These are phyloP conservation scores for Bambusicola thoracicus DNA, from an alignment of 2,113 vertebrate species.

Conservation along the genomic window DNA sequence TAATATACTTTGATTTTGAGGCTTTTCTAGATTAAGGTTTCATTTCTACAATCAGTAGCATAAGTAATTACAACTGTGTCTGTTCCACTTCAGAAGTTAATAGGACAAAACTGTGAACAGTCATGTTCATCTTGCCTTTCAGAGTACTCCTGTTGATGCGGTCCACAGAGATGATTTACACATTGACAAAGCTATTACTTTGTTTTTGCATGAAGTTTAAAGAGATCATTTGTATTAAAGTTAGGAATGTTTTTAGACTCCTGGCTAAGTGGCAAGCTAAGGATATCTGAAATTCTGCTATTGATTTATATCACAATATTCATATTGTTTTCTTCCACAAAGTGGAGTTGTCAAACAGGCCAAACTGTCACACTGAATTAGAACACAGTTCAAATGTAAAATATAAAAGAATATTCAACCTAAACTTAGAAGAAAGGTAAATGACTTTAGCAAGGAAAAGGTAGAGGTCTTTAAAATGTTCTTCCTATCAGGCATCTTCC, in stretches of 20 bases:
- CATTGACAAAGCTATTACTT: not conserved
- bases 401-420: not conserved
- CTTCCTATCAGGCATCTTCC: slow-evolving; percentile 13
- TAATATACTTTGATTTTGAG: not conserved
- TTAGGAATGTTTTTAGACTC: not conserved
- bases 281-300: not conserved
- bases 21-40: not conserved
- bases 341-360: not conserved
- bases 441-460: not conserved
- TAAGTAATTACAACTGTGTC: not conserved
- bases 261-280: not conserved
- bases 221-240: not conserved
- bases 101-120: not conserved
- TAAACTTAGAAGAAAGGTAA: not conserved
- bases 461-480: slow-evolving; percentile 14
- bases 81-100: not conserved
- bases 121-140: not conserved
- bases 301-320: not conserved
- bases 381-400: not conserved
- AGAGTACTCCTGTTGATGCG: not conserved
- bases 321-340: not conserved
- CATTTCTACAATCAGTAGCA: not conserved
- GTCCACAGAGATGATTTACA: not conserved
- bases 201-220: not conserved
- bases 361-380: not conserved